A percentile compares a stretch with the other conserved stretches of the same genome.
These are phyloP conservation scores for Brachymystax lenok DNA, from an alignment of 2,797 vertebrate genomes.

Conservation along the genomic window DNA sequence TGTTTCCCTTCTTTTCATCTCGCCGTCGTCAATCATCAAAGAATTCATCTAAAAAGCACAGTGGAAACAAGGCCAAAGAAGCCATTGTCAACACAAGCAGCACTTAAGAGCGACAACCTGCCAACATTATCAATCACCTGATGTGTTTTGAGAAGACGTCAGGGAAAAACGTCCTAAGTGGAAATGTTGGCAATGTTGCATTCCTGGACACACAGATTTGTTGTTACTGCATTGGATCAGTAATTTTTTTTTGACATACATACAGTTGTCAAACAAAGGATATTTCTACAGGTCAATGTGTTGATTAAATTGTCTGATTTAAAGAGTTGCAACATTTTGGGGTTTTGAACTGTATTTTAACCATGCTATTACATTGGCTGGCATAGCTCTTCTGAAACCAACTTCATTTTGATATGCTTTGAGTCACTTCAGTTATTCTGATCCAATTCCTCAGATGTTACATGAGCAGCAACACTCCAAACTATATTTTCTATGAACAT, in stretches of 20 bases:
- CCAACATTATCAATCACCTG: slow-evolving; percentile 8
- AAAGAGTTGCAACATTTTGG: background rate
- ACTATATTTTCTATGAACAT: background rate
- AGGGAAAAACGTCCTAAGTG: slow-evolving; percentile 7
- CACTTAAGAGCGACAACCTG: slow-evolving; percentile 12
- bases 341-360: background rate
- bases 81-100: slow-evolving; percentile 8
- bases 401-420: background rate
- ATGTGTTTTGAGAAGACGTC: background rate
- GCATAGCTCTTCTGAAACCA: background rate
- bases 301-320: background rate
- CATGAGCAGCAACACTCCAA: slow-evolving; percentile 8
- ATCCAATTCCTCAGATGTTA: background rate
- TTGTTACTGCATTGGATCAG: background rate
- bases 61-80: background rate
- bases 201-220: background rate
- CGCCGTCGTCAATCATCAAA: background rate
- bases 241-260: background rate
- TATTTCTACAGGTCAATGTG: background rate
- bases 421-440: background rate
- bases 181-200: background rate
- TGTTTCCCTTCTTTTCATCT: background rate
- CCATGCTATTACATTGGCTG: background rate
- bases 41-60: slow-evolving; percentile 7
- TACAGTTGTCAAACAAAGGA: background rate